phyloP scores from a whole-genome alignment of 2,113 vertebrate species.

The Gobio gobio region DNA sequence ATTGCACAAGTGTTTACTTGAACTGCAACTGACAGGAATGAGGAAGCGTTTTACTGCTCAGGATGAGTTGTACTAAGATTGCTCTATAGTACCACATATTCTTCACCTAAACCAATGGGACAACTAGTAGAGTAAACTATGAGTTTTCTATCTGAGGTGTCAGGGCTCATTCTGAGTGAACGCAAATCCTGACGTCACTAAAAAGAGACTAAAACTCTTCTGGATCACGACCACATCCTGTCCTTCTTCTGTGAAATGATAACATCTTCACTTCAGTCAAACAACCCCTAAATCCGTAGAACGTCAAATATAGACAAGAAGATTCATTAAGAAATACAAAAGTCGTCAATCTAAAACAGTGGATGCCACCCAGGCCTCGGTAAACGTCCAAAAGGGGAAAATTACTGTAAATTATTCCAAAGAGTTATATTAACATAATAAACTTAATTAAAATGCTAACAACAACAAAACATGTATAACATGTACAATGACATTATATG shows the following conservation, averaged over 20 bases:
- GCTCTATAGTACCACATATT: neutral
- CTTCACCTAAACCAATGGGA: neutral
- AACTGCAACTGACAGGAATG: slow-evolving; percentile 2
- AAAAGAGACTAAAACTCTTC: neutral
- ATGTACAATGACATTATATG: neutral
- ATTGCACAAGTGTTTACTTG: slow-evolving; percentile 22
- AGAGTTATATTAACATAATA: neutral
- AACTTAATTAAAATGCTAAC: neutral
- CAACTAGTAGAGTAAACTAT: slow-evolving; percentile 7
- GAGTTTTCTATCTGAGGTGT: slow-evolving; percentile 12
- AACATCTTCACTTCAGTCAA: neutral
- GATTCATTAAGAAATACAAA: neutral
- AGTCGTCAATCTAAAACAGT: neutral
- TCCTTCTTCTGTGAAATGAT: slow-evolving; percentile 31
- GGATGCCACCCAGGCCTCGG: neutral
- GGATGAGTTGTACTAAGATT: neutral
- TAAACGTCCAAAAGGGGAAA: neutral
- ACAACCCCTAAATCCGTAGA: neutral
- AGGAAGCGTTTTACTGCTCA: neutral
- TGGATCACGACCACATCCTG: slow-evolving; percentile 37
- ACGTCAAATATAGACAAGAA: neutral
- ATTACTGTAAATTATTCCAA: neutral
- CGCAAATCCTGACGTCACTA: neutral
- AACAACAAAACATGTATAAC: neutral
- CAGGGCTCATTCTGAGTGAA: slow-evolving; percentile 25